Percentiles rank a stretch among this genome's conserved stretches.
These are phyloP conservation scores for Leucoraja ocellata DNA, from an alignment of 2,797 vertebrate species.

Conservation along the genomic window DNA sequence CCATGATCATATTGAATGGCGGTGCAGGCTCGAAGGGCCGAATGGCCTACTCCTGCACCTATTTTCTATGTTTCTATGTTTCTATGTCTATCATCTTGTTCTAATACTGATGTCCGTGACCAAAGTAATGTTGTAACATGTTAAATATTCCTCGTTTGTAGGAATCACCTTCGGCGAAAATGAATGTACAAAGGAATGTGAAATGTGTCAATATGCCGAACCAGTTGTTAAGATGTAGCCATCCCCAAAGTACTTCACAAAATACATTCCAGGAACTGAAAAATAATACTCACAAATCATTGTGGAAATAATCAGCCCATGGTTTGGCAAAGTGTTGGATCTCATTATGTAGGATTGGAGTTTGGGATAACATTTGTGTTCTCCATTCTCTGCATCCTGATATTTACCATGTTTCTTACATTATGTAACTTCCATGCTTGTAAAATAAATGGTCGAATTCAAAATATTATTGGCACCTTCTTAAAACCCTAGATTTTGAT, in stretches of 20 bases:
- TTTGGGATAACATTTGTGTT: not conserved
- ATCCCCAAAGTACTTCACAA: not conserved
- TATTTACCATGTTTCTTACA: not conserved
- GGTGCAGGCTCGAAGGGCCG: too few species aligned
- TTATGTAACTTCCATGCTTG: not conserved
- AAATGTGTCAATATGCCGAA: not conserved
- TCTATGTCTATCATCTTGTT: not conserved
- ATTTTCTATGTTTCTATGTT: too few species aligned
- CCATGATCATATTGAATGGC: too few species aligned
- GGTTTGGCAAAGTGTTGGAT: not conserved
- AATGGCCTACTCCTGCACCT: too few species aligned
- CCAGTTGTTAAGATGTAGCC: not conserved
- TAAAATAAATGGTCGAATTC: not conserved
- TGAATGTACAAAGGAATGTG: not conserved
- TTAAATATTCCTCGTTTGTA: not conserved
- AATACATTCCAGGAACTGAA: constrained; percentile 3
- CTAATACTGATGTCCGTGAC: not conserved
- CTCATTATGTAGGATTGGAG: not conserved
- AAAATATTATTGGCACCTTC: not conserved
- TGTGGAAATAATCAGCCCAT: not conserved
- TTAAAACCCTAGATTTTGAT: not conserved
- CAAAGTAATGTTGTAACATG: not conserved
- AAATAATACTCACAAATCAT: not conserved
- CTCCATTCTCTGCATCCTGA: not conserved
- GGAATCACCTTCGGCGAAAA: not conserved